phyloP scores from a whole-genome alignment of 1,140 invertebrate species.

The Bombus sylvicola region DNA sequence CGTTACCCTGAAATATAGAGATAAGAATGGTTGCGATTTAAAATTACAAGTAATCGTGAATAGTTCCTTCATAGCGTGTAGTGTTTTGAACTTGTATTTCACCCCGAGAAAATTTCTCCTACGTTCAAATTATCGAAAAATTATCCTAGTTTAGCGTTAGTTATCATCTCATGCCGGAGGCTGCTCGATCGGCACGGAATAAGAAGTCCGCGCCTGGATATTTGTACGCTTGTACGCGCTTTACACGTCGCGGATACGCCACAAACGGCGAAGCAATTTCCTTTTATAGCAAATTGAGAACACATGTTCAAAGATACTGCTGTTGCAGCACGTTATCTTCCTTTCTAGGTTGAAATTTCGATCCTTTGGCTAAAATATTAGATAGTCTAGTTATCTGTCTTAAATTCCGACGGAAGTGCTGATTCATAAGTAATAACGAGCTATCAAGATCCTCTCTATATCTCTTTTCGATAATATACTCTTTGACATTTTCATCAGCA shows the following conservation, averaged over 20 bases:
- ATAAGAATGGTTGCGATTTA: conserved; percentile 35
- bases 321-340: background rate
- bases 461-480: too few relatives aligned
- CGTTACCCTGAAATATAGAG: background rate
- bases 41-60: conserved; percentile 18
- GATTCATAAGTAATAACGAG: too few relatives aligned
- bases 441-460: too few relatives aligned
- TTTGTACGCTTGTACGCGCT: too few relatives aligned
- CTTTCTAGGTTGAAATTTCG: conserved; percentile 28
- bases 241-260: conserved; percentile 18
- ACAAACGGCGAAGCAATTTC: conserved; percentile 48
- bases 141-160: conserved; percentile 46
- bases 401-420: background rate
- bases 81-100: background rate
- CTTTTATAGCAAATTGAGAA: conserved; percentile 9
- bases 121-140: conserved; percentile 40
- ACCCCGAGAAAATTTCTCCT: conserved; percentile 20
- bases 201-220: too few relatives aligned
- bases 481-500: too few relatives aligned
- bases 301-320: background rate
- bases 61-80: too few relatives aligned
- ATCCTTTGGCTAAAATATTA: conserved; percentile 14
- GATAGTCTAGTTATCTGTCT: background rate
- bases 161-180: too few relatives aligned
- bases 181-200: too few relatives aligned